phyloP scores from a whole-genome alignment of 2,888 invertebrate species.

The Pegoplata infirma region DNA sequence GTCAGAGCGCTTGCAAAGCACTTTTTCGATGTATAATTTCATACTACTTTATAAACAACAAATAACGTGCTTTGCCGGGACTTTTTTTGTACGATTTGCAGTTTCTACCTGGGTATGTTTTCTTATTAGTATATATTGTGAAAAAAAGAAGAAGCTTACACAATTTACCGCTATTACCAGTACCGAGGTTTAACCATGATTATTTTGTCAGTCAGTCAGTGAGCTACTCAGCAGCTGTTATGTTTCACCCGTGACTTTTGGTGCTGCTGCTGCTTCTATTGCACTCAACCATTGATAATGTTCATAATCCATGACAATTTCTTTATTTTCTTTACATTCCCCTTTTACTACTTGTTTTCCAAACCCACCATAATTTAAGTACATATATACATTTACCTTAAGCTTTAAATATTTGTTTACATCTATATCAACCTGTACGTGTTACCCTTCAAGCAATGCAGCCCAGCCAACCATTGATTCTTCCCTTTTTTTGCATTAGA shows the following conservation, averaged over 20 bases:
- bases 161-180: constrained; percentile 28
- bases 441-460: constrained; percentile 54
- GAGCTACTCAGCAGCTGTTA: constrained; percentile 45
- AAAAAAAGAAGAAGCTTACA: constrained; percentile 30
- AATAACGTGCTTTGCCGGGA: no score
- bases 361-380: constrained; percentile 11
- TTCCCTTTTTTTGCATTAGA: constrained; percentile 37
- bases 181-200: constrained; percentile 21
- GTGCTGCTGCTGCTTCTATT: no score
- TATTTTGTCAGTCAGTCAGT: constrained; percentile 9
- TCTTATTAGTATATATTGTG: no score
- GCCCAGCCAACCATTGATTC: constrained; percentile 41
- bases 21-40: neutral
- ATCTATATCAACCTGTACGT: constrained; percentile 50
- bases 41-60: no score
- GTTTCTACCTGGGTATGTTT: no score
- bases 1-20: no score
- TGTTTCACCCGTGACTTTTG: constrained; percentile 47
- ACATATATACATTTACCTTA: constrained; percentile 14
- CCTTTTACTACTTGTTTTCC: neutral
- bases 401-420: constrained; percentile 32
- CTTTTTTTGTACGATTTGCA: no score
- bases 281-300: constrained; percentile 42
- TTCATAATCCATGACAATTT: constrained; percentile 57
- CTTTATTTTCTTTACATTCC: constrained; percentile 13